These are phyloP conservation scores for Misgurnus anguillicaudatus DNA, from an alignment of 2,113 vertebrate species.

Conservation along the genomic window DNA sequence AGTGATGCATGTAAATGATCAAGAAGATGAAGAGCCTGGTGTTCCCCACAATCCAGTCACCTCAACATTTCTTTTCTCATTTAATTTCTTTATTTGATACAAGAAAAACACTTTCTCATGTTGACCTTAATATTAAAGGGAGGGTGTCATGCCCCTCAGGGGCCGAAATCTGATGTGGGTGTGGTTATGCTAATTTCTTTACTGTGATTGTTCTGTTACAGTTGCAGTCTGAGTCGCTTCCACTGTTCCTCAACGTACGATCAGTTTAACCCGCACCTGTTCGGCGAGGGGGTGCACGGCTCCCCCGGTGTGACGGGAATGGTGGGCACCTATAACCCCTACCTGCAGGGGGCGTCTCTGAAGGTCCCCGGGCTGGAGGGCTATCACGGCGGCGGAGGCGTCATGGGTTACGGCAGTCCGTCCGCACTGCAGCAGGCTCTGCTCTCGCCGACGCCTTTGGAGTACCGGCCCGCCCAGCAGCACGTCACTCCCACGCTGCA, in stretches of 20 bases:
- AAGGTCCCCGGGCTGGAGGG: slow-evolving; percentile 80
- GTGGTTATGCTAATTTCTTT: slow-evolving; percentile 17
- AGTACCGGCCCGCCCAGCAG: slow-evolving; percentile 87
- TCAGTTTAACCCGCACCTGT: slow-evolving; percentile 88
- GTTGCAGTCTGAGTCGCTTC: slow-evolving; percentile 86
- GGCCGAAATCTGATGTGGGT: neutral
- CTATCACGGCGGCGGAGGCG: slow-evolving; percentile 71
- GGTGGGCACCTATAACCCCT: slow-evolving; percentile 74
- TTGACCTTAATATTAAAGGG: neutral
- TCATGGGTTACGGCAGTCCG: slow-evolving; percentile 68
- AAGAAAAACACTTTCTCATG: neutral
- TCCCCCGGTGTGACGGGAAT: slow-evolving; percentile 61
- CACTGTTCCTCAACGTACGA: slow-evolving; percentile 84
- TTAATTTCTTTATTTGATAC: no score
- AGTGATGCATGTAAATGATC: no score
- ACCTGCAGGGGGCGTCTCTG: slow-evolving; percentile 78
- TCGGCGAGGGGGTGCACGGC: slow-evolving; percentile 64
- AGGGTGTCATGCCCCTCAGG: no score
- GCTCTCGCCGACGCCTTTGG: slow-evolving; percentile 90
- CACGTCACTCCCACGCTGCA: slow-evolving; percentile 94
- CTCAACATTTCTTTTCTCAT: no score
- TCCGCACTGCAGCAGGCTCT: slow-evolving; percentile 96
- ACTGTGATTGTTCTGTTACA: slow-evolving; percentile 37
- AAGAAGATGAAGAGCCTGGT: no score
- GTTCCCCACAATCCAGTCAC: no score